Base-by-base conservation (phyloP, 1,140 invertebrate species). In the Zaprionus africanus region DNA sequence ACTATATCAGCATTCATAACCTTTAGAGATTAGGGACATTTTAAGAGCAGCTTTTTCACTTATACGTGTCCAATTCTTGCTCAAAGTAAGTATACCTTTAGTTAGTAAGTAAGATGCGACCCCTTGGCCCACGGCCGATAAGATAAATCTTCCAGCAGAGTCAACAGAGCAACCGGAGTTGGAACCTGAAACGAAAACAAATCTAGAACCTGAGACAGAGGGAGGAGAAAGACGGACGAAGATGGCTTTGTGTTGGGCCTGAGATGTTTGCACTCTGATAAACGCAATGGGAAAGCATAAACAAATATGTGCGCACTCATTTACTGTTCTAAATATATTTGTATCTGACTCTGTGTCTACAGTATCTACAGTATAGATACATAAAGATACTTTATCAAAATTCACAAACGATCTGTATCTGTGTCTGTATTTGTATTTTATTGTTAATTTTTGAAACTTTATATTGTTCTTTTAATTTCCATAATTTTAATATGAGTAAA, bases 241-340 rank as follows among this genome's bases (percentile, higher is more conserved):
- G 7, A 7, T 0, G 5, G 36, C 36, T 38, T n/a, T n/a, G 41
- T n/a, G 41, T 43, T 43, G 6, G 41, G 15, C 15, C 41, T n/a
- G 15, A 43, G 19, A 24, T 88, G 85, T 90, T 88, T 88, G 81
- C 71, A 72, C 49, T 61, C 66, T 81, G 84, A 88, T 88, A 88
- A 90, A 75, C 64, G 54, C 54, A 49, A 83, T 87, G 76, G 75
- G 77, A 84, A 84, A 83, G 80, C 71, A 76, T 72, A 78, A 64
- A 78, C 84, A 88, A 87, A 88, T 88, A 87, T 87, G 41, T 7
- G 17, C 15, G 41, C 5, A 46, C 15, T 46, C 79, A 80, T 83
- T 79, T 82, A 70, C 49, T 46, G 53, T 34, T 53, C 36, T 38
- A 38, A 38, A 38, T 58, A 60, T 67, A 61, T 13, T 51, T 43